Base-by-base conservation (phyloP, 2,797 vertebrate genomes). In the Sebastes itinus region DNA sequence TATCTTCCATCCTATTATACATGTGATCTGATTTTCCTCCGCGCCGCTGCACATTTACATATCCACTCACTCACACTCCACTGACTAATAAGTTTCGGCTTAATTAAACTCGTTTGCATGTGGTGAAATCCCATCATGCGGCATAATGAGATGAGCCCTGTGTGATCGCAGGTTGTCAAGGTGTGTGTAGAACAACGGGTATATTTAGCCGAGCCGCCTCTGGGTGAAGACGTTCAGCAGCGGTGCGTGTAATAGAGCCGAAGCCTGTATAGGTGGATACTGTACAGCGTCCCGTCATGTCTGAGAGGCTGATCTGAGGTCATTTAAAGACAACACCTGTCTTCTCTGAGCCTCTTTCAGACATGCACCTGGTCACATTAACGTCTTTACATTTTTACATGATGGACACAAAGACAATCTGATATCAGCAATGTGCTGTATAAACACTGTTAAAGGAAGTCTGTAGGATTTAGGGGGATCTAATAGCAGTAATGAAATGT, bases 61-160 rank as follows among this genome's bases (percentile, higher is more conserved):
- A 74, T 66, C 82, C 71, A 27, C 78, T 71, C 80, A 18, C 87
- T 85, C 83, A 69, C 82, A 62, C 89, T 77, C 79, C 78, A 52
- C 70, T 62, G 89, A 76, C 80, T 87, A 72, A 91, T 90, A 75
- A 35, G 69, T 79, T 88, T 88, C 35, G 0, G 89, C 88, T 82
- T 92, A 84, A 91, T 92, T 91, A 86, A 89, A 86, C 87, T 70
- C 62, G 32, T 89, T 85, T 84, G 81, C 87, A 80, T 86, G 89
- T 87, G 81, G 68, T 78, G 80, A 81, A 80, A 85, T 87, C 81
- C 70, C 80, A 65, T 87, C 88, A 87, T 85, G 89, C 87, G 14
- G 88, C 62, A 77, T 84, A 85, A 92, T 85, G 83, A 82, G 54
- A 90, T 81, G 81, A 90, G 85, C 80, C 71, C 80, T 25, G 85